Base-by-base conservation (phyloP, 2,113 vertebrate species). In the Herpetotheres cachinnans region DNA sequence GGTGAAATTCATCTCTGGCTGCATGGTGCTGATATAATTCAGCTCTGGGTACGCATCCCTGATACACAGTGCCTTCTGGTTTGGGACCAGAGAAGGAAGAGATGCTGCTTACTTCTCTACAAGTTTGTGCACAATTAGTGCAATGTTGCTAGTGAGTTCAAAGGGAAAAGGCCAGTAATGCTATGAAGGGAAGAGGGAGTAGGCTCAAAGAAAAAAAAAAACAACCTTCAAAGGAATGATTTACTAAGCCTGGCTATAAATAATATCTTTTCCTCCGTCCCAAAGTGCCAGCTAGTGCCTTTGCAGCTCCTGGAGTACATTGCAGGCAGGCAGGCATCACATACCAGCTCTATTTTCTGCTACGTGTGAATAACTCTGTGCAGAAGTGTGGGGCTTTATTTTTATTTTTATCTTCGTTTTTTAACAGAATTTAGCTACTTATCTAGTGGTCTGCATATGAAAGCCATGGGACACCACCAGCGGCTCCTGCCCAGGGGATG, bases 321-420 rank as follows among this genome's bases (percentile, higher is more conserved):
- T 65, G 61, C 87, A 85, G 86, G 50, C 93, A 85, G 86, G 50
- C 93, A 63, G 54, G 70, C 90, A 76, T 16, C 15, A 5, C 89
- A 69, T 91, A 80, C 95, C 96, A 76, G 16, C 61, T 82, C 91
- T 95, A 91, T 94, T 91, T 97, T 95, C 85, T 90, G 47, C 95
- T 72, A 16, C 0, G 2, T 15, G 34, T 42, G 52, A 91, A 93
- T 79, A 93, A 78, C 87, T 79, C 47, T 2, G 16, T 5, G 8
- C 49, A 25, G 11, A 63, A 74, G 27, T 59, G 14, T 2, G 11
- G 47, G 63, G 34, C 47, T 80, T 82, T 92, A 70, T 81, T 94
- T 94, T 92, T 88, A 62, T 63, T 83, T 76, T 52, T 56, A 18
- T 36, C 32, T 56, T 55, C 25, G 36, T 92, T 90, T 85, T 93